Conservation (phyloP, 2,113 vertebrate genomes). For the Danio rerio region GRCz12tu NC_133183.1:63279501-63280000, state of each 20-base stretch:
- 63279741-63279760: slow-evolving; percentile 73
- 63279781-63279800: slow-evolving; percentile 28
- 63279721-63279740: slow-evolving; percentile 65
- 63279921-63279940: not conserved
- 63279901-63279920: not conserved
- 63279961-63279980: not conserved
- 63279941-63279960: slow-evolving; percentile 3
- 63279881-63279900: not conserved
- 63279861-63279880: not conserved
- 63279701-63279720: slow-evolving; percentile 74
- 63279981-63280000: not conserved
- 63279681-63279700: slow-evolving; percentile 55
- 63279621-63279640: slow-evolving; percentile 8
- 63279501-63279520: not conserved
- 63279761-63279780: slow-evolving; percentile 70
- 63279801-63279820: not conserved
- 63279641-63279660: not conserved
- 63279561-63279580: not conserved
- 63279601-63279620: not conserved
- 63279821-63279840: not conserved
- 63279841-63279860: slow-evolving; percentile 8
- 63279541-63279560: no score
- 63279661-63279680: slow-evolving; percentile 54
- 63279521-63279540: not conserved
- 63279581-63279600: no score